phyloP scores from a whole-genome alignment of 2,888 invertebrate genomes.

The Arge pagana region DNA sequence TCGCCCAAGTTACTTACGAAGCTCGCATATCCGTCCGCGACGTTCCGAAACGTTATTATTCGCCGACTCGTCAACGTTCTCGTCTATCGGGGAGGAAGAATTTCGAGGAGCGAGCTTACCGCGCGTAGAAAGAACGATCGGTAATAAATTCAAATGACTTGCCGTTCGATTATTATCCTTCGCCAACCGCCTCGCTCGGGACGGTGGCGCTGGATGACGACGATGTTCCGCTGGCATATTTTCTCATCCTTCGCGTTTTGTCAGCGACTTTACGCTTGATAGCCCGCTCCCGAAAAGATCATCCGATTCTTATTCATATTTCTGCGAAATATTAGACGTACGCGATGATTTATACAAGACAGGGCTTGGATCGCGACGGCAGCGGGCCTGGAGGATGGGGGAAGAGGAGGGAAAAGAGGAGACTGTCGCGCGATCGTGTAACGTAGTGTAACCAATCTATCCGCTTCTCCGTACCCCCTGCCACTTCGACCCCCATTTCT shows the following conservation, averaged over 20 bases:
- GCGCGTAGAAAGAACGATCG: too few species aligned
- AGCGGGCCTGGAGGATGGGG: conserved; percentile 8
- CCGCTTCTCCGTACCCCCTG: conserved; percentile 27
- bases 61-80: too few species aligned
- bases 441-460: conserved; percentile 38
- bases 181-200: too few species aligned
- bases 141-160: too few species aligned
- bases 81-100: too few species aligned
- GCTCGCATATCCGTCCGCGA: too few species aligned
- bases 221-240: too few species aligned
- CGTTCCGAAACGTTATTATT: too few species aligned
- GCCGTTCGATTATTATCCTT: too few species aligned
- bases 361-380: conserved; percentile 3
- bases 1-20: too few species aligned
- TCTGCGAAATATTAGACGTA: not conserved
- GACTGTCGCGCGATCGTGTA: conserved; percentile 24
- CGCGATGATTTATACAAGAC: not conserved
- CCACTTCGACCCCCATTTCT: conserved; percentile 24
- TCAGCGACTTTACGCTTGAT: not conserved
- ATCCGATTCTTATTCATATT: conserved; percentile 10
- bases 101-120: too few species aligned
- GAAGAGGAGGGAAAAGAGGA: not conserved
- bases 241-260: not conserved
- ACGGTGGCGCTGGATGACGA: too few species aligned
- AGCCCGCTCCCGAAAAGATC: not conserved